Evolutionary conservation across 2,113 vertebrate genomes (phyloP).

Genomic region (Nymphicus hollandicus): DNA sequence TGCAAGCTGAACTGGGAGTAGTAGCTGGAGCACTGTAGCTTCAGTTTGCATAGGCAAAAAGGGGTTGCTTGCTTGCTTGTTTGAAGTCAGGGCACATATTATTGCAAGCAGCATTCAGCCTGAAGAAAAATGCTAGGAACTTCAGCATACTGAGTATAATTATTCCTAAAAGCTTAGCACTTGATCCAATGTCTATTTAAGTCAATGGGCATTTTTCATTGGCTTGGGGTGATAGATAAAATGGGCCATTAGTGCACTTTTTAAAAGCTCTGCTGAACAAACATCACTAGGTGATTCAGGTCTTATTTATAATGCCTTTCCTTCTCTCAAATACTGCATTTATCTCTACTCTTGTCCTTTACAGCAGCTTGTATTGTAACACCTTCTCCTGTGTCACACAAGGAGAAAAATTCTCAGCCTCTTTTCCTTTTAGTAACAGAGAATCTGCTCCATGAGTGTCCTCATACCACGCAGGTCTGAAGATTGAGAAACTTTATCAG

Average conservation of each 20-base stretch:
- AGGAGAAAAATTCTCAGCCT: not conserved
- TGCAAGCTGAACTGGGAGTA: not conserved
- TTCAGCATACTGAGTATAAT: not conserved
- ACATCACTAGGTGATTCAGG: not conserved
- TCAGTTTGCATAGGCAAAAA: not conserved
- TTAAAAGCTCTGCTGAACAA: slow-evolving; percentile 37
- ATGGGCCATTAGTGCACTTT: slow-evolving; percentile 29
- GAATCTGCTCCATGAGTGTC: not conserved
- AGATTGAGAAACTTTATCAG: not conserved
- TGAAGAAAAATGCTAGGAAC: not conserved
- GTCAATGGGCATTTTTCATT: slow-evolving; percentile 10
- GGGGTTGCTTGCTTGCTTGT: not conserved
- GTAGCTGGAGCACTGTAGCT: not conserved
- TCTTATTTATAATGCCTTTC: not conserved
- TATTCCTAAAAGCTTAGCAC: slow-evolving; percentile 19
- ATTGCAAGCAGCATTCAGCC: not conserved
- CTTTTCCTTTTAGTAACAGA: not conserved
- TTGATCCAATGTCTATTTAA: slow-evolving; percentile 29
- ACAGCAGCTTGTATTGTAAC: not conserved
- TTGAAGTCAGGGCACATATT: not conserved
- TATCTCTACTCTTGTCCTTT: slow-evolving; percentile 15
- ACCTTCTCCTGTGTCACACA: not conserved
- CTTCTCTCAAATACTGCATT: slow-evolving; percentile 7
- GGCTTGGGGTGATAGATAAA: slow-evolving; percentile 33
- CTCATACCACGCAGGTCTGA: not conserved